These are phyloP conservation scores for Rattus norvegicus DNA, from an alignment of 2,113 vertebrate species.

Conservation along the genomic window DNA sequence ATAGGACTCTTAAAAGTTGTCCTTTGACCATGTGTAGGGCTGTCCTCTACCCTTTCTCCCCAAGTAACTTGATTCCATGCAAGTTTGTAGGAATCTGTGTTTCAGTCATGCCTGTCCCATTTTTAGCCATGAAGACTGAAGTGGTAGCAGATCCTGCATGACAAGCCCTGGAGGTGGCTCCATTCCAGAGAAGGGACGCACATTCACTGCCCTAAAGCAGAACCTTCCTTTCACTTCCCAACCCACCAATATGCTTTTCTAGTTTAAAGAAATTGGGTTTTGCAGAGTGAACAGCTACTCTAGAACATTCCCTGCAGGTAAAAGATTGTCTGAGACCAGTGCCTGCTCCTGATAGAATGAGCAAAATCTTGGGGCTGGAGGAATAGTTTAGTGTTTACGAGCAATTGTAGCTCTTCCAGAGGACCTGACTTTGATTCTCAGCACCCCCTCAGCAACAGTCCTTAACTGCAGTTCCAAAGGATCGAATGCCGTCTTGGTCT, in stretches of 20 bases:
- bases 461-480: neutral
- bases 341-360: neutral
- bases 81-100: neutral
- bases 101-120: neutral
- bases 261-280: conserved; percentile 15
- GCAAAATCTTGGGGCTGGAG: neutral
- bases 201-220: neutral
- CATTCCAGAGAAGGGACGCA: neutral
- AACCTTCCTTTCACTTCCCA: neutral
- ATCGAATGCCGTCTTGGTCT: neutral
- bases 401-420: neutral
- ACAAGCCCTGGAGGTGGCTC: neutral
- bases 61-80: conserved; percentile 2
- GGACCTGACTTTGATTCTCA: neutral
- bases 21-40: neutral
- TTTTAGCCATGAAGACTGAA: neutral
- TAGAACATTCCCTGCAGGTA: neutral
- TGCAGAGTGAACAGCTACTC: neutral
- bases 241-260: neutral
- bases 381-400: neutral
- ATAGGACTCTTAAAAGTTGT: too few species aligned
- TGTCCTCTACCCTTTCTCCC: neutral
- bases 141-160: neutral
- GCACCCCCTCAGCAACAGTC: neutral
- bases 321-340: neutral